Base-by-base conservation (phyloP, 2,888 invertebrate species). In the Heliconius aoede region DNA sequence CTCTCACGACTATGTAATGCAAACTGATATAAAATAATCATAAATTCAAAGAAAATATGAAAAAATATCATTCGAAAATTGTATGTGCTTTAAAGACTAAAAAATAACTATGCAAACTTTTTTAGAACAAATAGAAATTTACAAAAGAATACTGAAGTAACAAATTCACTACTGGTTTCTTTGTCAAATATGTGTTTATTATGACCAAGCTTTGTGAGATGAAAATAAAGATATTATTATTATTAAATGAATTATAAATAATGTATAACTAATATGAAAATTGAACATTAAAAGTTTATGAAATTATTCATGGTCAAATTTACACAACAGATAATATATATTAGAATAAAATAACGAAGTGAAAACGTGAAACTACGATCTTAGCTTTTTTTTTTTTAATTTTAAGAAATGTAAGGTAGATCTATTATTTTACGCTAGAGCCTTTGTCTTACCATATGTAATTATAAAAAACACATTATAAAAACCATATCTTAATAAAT, bases 1-100 rank as follows among this genome's bases (percentile, higher is more conserved):
- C 11, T 24, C 24, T n/a, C n/a, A 60, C 7, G 40, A 24, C 65
- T 65, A 65, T 65, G 36, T 65, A 65, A 65, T 65, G 65, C 65
- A 40, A 40, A 18, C 40, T 24, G 24, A 65, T 26, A 65, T 24
- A 64, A 65, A 24, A 7, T 24, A 7, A 24, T 36, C 30, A 21
- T 21, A 24, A 40, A 65, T 3, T 26, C 36, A 40, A 65, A 3
- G 15, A 65, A 64, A 24, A 65, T 36, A 40, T 64, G 18, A 18
- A 65, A 36, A 40, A 65, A 32, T 24, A 26, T 15, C 36, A 40
- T 40, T 65, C 24, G 36, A 36, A 24, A 36, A 40, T 15, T 40
- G 0, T 36, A 40, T 65, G 15, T 24, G 0, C 13, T 15, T 32
- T 36, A 32, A 5, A n/a, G n/a, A 24, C 30, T 9, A 1, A n/a